Conservation (phyloP, 1,140 invertebrate genomes). For the Choristoneura fumiferana region DNA sequence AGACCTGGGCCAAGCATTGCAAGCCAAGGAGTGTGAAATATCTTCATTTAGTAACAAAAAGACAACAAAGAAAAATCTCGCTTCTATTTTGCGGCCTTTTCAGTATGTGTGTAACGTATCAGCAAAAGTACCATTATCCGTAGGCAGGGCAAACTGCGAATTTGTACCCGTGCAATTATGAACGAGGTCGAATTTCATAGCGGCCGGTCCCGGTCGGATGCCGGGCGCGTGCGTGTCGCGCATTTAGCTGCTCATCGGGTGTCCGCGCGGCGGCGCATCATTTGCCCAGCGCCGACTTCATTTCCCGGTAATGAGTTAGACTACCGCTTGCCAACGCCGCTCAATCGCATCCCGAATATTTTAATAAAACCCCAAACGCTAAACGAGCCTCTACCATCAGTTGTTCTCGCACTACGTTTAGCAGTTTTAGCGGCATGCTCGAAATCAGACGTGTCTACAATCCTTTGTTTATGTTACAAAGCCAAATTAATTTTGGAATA, state of each 20-base stretch:
- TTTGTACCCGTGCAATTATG: conserved; percentile 19
- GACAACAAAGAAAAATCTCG: no score
- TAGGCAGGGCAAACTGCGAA: conserved; percentile 8
- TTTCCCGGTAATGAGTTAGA: conserved; percentile 36
- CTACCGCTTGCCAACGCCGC: conserved; percentile 18
- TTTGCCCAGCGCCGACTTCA: conserved; percentile 34
- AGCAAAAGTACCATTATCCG: conserved; percentile 1
- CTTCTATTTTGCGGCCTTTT: no score
- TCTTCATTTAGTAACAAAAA: no score
- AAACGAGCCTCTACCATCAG: conserved; percentile 17
- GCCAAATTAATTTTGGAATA: no score
- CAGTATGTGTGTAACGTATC: conserved; percentile 11
- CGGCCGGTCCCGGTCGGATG: conserved; percentile 8
- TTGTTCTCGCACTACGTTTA: neutral
- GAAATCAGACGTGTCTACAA: neutral
- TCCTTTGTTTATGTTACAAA: no score
- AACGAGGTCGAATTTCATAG: conserved; percentile 23
- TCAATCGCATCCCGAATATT: conserved; percentile 32
- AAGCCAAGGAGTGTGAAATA: no score
- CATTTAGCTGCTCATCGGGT: conserved; percentile 18
- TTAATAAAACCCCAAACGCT: conserved; percentile 27
- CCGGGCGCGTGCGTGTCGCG: conserved; percentile 18
- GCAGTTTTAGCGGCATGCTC: conserved; percentile 19
- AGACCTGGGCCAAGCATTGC: no score
- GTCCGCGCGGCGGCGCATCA: conserved; percentile 34